Conservation (phyloP, 2,113 vertebrate species). For the Leucoraja erinaceus region DNA sequence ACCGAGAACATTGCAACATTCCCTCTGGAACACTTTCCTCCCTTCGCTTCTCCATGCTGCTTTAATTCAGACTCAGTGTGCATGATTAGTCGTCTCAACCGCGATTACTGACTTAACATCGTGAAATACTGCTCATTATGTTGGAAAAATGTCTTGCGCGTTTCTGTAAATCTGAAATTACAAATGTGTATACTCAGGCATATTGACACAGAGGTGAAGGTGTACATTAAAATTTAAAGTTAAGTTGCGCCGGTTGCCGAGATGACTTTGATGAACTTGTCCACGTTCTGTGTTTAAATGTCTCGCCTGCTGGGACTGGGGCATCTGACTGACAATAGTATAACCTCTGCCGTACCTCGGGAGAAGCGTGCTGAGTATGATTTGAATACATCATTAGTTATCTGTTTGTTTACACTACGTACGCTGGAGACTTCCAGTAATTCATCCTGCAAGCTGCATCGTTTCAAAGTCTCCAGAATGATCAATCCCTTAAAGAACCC, state of each 20-base stretch:
- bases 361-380: neutral
- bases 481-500: neutral
- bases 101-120: conserved; percentile 53
- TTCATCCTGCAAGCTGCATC: neutral
- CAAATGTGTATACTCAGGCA: conserved; percentile 52
- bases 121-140: conserved; percentile 55
- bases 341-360: neutral
- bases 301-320: neutral
- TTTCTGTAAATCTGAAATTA: conserved; percentile 56
- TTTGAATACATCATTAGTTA: neutral
- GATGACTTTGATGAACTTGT: conserved; percentile 49
- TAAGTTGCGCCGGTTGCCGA: conserved; percentile 44
- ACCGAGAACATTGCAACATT: neutral
- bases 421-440: neutral
- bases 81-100: conserved; percentile 62
- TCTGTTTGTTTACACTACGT: neutral
- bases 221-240: conserved; percentile 47
- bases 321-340: neutral
- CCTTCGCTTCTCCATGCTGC: neutral
- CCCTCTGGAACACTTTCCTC: neutral
- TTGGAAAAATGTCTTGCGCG: conserved; percentile 50
- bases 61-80: conserved; percentile 62
- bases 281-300: neutral
- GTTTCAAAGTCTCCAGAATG: neutral
- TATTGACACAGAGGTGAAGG: conserved; percentile 54